Percentiles rank a stretch among this genome's conserved stretches.
These are phyloP conservation scores for Eledona agricola DNA, from an alignment of 2,888 invertebrate species.

Conservation along the genomic window DNA sequence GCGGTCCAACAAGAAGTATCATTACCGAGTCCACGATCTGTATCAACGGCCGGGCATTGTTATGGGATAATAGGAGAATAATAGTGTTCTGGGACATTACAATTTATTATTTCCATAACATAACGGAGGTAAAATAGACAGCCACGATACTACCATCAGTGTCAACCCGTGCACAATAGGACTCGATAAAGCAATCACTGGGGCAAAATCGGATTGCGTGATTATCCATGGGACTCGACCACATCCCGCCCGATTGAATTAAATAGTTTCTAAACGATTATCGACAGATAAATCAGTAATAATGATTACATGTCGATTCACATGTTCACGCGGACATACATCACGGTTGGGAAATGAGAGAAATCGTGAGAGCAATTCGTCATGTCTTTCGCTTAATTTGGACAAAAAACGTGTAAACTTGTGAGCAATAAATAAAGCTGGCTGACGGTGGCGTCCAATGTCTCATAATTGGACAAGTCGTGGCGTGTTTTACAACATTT, in stretches of 20 bases:
- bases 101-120: constrained; percentile 38
- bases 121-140: constrained; percentile 36
- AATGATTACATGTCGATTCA: constrained; percentile 22
- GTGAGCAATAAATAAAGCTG: background rate
- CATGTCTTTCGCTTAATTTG: constrained; percentile 3
- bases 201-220: constrained; percentile 1
- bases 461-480: constrained; percentile 9
- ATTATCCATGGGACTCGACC: background rate
- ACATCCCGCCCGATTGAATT: constrained; percentile 10
- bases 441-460: constrained; percentile 10
- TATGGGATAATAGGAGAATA: constrained; percentile 36
- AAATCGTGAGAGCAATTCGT: constrained; percentile 16
- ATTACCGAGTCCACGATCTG: constrained; percentile 35
- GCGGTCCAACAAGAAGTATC: constrained; percentile 21
- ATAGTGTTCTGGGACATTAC: constrained; percentile 30
- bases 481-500: constrained; percentile 12
- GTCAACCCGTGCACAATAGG: constrained; percentile 18
- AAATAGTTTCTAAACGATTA: constrained; percentile 17
- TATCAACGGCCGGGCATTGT: constrained; percentile 32
- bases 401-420: constrained; percentile 5
- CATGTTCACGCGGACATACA: constrained; percentile 12
- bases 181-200: constrained; percentile 19
- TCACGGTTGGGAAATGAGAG: constrained; percentile 18
- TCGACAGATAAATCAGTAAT: constrained; percentile 24
- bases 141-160: constrained; percentile 34